Evolutionary conservation across 2,113 vertebrate species (phyloP), one percentile per base, ranked within the genome.

Genomic region (Coryphaenoides rupestris): DNA sequence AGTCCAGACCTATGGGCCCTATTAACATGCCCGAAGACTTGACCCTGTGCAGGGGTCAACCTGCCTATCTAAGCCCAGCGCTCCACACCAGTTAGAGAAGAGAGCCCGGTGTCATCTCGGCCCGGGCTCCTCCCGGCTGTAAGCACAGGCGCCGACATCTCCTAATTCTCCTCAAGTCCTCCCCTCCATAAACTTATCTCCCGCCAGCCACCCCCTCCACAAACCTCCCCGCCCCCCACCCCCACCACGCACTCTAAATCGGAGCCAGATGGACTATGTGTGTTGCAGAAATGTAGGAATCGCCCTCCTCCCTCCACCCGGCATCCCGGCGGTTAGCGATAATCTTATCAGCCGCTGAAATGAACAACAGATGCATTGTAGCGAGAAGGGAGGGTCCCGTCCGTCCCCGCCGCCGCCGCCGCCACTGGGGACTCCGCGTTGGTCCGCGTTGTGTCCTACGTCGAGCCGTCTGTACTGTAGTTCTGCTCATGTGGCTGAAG

Each of bases 311-410:
- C 5, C n/a, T 22, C 9, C n/a, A 9, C 19, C 19, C 19, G 10
- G n/a, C n/a, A n/a, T 55, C 19, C 53, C n/a, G 17, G 4, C 17
- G 19, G 62, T 28, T 69, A 55, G 12, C 33, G 50, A 33, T 66
- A 33, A 26, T 23, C 55, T 66, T 61, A 69, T 74, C 62, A 54
- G 9, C 49, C 24, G 24, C 53, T 33, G 63, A 54, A n/a, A 66
- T 26, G 47, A 21, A 56, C 65, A 62, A 58, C 75, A 70, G 65
- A 69, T 86, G 74, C 69, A 21, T 56, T 40, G 26, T 55, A 16
- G 49, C 33, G 50, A 54, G 21, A 33, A 45, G 19, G 61, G 24
- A 33, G 47, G 26, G n/a, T n/a, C n/a, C n/a, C n/a, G n/a, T n/a
- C n/a, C n/a, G n/a, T n/a, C n/a, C n/a, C n/a, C n/a, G n/a, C n/a